Base-by-base conservation (phyloP, 30 jellyfish, hydroid and myxozoan genomes). In the Chironex yamaguchii region DNA sequence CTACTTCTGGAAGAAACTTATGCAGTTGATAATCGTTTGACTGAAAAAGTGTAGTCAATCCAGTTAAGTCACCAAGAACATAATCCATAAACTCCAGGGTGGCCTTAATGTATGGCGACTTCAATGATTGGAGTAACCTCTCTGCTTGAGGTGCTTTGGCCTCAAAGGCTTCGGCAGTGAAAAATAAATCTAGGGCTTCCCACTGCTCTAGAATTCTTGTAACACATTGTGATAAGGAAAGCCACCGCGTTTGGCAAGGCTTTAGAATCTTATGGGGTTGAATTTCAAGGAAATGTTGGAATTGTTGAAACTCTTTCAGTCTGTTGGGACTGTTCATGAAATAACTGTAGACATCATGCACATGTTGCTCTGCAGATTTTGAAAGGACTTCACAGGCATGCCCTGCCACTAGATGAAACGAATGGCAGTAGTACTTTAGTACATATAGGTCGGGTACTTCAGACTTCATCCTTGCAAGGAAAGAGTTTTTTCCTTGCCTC, bases 111-210 rank as follows among this genome's bases (percentile, higher is more conserved):
- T 78, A 53, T 58, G 82, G 90, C 13, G 90, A 52, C 67, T 52
- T 52, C 49, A 78, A 26, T 17, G 90, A 36, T 29, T 52, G 80
- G 52, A 78, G 36, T n/a, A 78, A 54, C 36, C 90, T 26, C 23
- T 78, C 90, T 52, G 90, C 90, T 32, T 78, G 90, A 9, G 90
- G 82, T 12, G 90, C 1, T 58, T 69, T 78, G 62, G 4, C 28
- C 90, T 78, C 90, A 29, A 53, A 27, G 64, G 67, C 77, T 29
- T 78, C 90, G 79, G 88, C 86, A n/a, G 86, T 72, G 76, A 72
- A 72, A 29, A 72, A 72, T 20, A 72, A n/a, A 9, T 72, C 86
- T 1, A 72, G 76, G 76, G 86, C 77, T 4, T 31, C 28, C 86
- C 86, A 72, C 64, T 72, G 86, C 49, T 35, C 86, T 29, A 72